Evolutionary conservation across 2,113 vertebrate species (phyloP), one percentile per base, ranked within the genome.

Genomic region (Pungitius pungitius): DNA sequence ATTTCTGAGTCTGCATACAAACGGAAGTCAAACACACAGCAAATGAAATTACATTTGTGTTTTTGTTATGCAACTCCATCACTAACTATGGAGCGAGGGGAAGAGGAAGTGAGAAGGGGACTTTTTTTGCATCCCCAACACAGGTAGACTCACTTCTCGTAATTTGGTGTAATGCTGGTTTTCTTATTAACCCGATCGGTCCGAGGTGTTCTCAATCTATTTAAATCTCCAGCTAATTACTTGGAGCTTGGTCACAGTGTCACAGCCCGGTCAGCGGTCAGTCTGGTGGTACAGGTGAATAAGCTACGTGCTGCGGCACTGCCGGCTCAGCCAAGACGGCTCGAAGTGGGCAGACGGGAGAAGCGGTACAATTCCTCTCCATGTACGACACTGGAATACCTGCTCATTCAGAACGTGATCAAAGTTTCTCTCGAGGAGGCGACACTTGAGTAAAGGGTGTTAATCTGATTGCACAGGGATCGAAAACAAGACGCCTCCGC

Each of bases 391-490:
- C 15, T 35, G n/a, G 51, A n/a, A 49, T 45, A 47, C 60, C 12
- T 10, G 7, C 75, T 35, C 73, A 20, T 79, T 80, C 60, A 47
- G 35, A 70, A 58, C 77, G 58, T 80, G 61, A 85, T 82, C 69
- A 82, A 68, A 77, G 86, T 82, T 70, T 72, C 77, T 78, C 78
- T 86, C 10, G 52, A 71, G 74, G 72, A 78, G 69, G 81, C 35
- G 74, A 73, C 76, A 69, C 67, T 80, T 37, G 68, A 71, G 68
- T 61, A 61, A 76, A 81, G 77, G 81, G 79, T 81, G 75, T 90
- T 88, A 87, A 79, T 84, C 84, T 85, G 81, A 87, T 87, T 90
- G 87, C 62, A 64, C 47, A 70, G 49, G 69, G 73, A 80, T 69
- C 20, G 35, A 79, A 84, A 80, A 76, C 82, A 80, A 90, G 85